These are phyloP conservation scores for Oncorhynchus gorbuscha DNA, from an alignment of 2,113 vertebrate genomes.

Conservation along the genomic window DNA sequence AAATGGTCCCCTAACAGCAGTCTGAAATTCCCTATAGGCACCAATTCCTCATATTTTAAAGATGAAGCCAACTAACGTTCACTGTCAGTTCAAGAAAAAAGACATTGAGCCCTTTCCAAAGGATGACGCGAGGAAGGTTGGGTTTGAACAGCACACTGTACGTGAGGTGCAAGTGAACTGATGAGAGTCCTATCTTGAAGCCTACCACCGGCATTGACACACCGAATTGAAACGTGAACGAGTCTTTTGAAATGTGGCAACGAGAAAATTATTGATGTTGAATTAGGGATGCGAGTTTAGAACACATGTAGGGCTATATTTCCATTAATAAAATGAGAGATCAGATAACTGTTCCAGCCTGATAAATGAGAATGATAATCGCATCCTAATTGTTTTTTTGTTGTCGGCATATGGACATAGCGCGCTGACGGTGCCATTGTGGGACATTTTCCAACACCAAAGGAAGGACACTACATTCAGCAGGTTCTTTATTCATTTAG, in stretches of 20 bases:
- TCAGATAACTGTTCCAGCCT: background rate
- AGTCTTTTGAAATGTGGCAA: background rate
- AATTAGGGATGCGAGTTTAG: background rate
- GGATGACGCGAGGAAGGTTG: constrained; percentile 60
- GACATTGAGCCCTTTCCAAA: constrained; percentile 40
- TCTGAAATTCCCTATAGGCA: too few relatives aligned
- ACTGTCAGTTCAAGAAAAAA: background rate
- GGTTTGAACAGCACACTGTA: constrained; percentile 58
- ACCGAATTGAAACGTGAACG: background rate
- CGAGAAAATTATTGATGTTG: background rate
- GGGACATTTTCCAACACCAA: constrained; percentile 16
- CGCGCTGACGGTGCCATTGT: background rate
- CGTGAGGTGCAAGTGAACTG: constrained; percentile 73
- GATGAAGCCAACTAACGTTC: background rate
- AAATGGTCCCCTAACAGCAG: too few relatives aligned
- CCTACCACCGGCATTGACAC: constrained; percentile 32
- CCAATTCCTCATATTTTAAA: too few relatives aligned
- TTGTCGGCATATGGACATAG: background rate
- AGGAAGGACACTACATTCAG: constrained; percentile 24
- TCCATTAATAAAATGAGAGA: background rate
- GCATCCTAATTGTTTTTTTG: background rate
- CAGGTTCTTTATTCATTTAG: background rate
- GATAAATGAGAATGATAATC: too few relatives aligned
- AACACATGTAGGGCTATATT: background rate
- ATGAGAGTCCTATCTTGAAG: constrained; percentile 61